Base-by-base conservation (phyloP, 2,797 vertebrate genomes). In the Brachyalestes nurse region DNA sequence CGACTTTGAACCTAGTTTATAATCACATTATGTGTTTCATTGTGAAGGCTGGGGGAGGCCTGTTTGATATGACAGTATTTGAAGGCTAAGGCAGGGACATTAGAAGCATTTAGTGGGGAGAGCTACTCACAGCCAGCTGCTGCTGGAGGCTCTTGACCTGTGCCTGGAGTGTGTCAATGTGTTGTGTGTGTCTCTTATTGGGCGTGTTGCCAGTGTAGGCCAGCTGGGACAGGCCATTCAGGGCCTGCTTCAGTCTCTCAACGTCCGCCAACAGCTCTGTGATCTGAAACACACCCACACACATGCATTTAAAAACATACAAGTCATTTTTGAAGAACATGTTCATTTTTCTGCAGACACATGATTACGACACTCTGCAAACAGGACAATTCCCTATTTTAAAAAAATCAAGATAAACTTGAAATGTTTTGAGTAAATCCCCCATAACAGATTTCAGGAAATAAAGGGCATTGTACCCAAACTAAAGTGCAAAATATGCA, bases 91-190 rank as follows among this genome's bases (percentile, higher is more conserved):
- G 45, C 38, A 28, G n/a, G 53, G 23, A 40, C 23, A 47, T 55
- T 51, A 38, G 6, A 47, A 51, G 58, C 34, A 13, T 76, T 81
- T 53, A 60, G 74, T 23, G 21, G 23, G 28, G 74, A 77, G 72
- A 28, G 53, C 1, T 78, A 97, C 98, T 98, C 87, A 99, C 98
- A 92, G 95, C 95, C 90, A 99, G 95, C 95, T 99, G 97, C 61
- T 97, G 96, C 91, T 98, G 97, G 70, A 99, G 95, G 79, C 89
- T 92, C 89, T 93, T 95, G 90, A 99, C 95, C 91, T 98, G 96
- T 75, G 87, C 90, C 90, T 98, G 97, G 83, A 99, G 96, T 47
- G 90, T 75, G 77, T 98, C 98, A 0, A 96, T 88, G 85, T 96
- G 95, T 88, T 95, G 97, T 72, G 83, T 92, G 91, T 97, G 96